phyloP scores from a whole-genome alignment of 2,888 invertebrate genomes.

The Lysandra bellargus region DNA sequence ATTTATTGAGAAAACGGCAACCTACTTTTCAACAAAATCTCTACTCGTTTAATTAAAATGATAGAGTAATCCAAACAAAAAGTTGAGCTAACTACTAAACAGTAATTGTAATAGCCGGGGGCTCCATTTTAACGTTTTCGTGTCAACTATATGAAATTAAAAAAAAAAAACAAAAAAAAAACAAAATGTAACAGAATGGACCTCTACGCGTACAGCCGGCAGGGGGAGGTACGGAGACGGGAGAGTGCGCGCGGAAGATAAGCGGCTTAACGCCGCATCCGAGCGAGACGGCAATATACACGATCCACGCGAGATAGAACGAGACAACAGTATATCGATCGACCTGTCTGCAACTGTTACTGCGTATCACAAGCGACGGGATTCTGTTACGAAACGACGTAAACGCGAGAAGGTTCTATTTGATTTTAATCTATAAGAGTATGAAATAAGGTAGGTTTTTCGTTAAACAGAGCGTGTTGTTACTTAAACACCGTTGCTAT shows the following conservation, averaged over 20 bases:
- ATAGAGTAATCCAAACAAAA: background rate
- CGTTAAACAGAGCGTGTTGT: slow-evolving; percentile 43
- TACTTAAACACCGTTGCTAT: slow-evolving; percentile 50
- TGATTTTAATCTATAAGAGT: slow-evolving; percentile 42
- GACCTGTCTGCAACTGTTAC: slow-evolving; percentile 72
- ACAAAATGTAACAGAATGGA: slow-evolving; percentile 61
- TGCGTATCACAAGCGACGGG: slow-evolving; percentile 59
- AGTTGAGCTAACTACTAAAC: slow-evolving; percentile 1
- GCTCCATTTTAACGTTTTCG: background rate
- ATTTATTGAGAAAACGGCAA: background rate
- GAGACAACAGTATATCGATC: slow-evolving; percentile 61
- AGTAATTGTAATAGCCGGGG: slow-evolving; percentile 3
- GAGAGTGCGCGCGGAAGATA: slow-evolving; percentile 77
- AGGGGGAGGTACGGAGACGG: slow-evolving; percentile 53
- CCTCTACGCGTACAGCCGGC: slow-evolving; percentile 69
- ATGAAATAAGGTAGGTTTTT: slow-evolving; percentile 42
- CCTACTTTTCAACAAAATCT: background rate
- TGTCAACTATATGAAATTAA: slow-evolving; percentile 22
- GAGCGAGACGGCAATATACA: slow-evolving; percentile 55
- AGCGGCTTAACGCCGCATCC: slow-evolving; percentile 77
- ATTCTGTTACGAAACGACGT: slow-evolving; percentile 51
- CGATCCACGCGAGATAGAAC: slow-evolving; percentile 41
- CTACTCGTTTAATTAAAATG: background rate
- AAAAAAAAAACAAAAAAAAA: slow-evolving; percentile 28
- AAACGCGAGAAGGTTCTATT: slow-evolving; percentile 39